These are phyloP conservation scores for Malacosoma neustria DNA, from an alignment of 2,888 invertebrate species.

Conservation along the genomic window DNA sequence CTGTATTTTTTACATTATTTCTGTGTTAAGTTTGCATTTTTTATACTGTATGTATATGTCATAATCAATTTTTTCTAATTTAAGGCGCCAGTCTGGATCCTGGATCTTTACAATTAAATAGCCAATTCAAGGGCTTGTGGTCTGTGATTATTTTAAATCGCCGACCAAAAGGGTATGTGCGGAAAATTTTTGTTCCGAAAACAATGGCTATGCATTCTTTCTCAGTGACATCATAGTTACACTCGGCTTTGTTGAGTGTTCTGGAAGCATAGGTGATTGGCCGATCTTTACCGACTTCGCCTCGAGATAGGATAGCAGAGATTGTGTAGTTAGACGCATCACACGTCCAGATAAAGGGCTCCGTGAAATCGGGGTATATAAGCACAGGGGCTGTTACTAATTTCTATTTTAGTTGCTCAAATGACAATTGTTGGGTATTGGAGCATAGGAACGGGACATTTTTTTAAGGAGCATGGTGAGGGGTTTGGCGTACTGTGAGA, in stretches of 20 bases:
- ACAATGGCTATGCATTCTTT: constrained; percentile 31
- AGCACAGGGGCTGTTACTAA: constrained; percentile 23
- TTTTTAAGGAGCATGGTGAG: constrained; percentile 10
- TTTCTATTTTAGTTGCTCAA: constrained; percentile 17
- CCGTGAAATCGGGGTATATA: constrained; percentile 27
- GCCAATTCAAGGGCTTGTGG: constrained; percentile 23
- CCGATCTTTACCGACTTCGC: constrained; percentile 11
- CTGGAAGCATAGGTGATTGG: constrained; percentile 17
- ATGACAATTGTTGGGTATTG: constrained; percentile 3
- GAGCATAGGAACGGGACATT: not conserved
- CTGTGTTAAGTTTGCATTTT: constrained; percentile 4
- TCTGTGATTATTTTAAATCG: constrained; percentile 30
- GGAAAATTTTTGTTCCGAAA: constrained; percentile 20
- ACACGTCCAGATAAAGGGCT: constrained; percentile 14
- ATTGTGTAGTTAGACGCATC: constrained; percentile 15
- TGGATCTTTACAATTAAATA: constrained; percentile 6
- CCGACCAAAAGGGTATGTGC: constrained; percentile 24
- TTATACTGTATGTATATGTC: constrained; percentile 6
- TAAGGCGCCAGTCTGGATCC: constrained; percentile 6
- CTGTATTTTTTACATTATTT: too few species aligned
- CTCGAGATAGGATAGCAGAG: constrained; percentile 17
- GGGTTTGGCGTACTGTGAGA: constrained; percentile 4
- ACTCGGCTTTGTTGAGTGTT: constrained; percentile 14
- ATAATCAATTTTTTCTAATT: constrained; percentile 7
- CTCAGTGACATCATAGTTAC: constrained; percentile 20